These are phyloP conservation scores for Todus mexicanus DNA, from an alignment of 2,797 vertebrate species.

Conservation along the genomic window DNA sequence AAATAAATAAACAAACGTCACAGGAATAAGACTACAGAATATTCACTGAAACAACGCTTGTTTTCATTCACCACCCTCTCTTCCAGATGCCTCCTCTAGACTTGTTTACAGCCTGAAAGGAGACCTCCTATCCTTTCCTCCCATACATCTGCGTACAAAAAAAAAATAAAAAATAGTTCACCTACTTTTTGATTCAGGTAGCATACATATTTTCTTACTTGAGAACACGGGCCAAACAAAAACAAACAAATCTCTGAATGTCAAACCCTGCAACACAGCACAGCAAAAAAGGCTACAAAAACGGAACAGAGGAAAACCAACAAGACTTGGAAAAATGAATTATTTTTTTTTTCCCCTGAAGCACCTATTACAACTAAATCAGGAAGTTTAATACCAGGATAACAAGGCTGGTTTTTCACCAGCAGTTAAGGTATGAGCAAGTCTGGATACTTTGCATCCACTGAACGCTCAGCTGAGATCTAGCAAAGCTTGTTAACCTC, in stretches of 20 bases:
- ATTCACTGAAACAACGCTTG: not conserved
- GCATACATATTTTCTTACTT: not conserved
- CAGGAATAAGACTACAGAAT: not conserved
- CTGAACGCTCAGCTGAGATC: not conserved
- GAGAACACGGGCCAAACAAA: not conserved
- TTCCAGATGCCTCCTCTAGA: not conserved
- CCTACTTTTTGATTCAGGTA: not conserved
- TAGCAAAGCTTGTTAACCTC: not conserved
- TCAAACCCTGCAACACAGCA: not conserved
- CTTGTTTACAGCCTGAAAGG: conserved; percentile 10
- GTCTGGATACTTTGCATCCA: not conserved
- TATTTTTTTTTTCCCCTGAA: not conserved
- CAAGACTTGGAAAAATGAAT: rapidly evolving
- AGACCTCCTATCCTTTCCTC: not conserved
- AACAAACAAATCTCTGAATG: not conserved
- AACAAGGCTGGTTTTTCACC: not conserved
- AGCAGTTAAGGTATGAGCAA: not conserved
- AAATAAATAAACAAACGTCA: not conserved
- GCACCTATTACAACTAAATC: not conserved
- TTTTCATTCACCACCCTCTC: not conserved
- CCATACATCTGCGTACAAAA: rapidly evolving
- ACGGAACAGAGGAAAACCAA: not conserved
- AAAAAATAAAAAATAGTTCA: not conserved
- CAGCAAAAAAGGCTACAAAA: not conserved
- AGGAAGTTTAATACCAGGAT: not conserved